These are phyloP conservation scores for Cynaeus angustus DNA, from an alignment of 2,888 invertebrate genomes.

Conservation along the genomic window DNA sequence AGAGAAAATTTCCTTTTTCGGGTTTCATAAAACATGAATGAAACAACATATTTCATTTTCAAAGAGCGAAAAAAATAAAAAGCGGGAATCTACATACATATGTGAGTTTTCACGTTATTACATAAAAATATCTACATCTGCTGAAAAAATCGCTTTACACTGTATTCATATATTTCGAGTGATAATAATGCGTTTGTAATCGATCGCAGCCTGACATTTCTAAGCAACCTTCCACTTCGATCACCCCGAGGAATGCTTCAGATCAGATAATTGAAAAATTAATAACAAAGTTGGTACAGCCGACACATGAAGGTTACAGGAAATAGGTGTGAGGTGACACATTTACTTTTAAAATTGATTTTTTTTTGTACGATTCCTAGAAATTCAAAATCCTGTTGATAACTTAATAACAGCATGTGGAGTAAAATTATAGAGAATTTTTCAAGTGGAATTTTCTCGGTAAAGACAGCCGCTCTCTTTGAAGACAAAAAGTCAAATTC, in stretches of 20 bases:
- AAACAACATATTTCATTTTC: slow-evolving; percentile 22
- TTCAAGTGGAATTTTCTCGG: slow-evolving; percentile 13
- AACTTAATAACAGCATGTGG: slow-evolving; percentile 24
- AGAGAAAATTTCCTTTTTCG: slow-evolving; percentile 11
- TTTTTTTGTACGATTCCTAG: slow-evolving; percentile 12
- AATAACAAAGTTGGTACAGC: slow-evolving; percentile 12
- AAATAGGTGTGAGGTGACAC: slow-evolving; percentile 22
- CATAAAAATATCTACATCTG: neutral
- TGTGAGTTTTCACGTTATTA: slow-evolving; percentile 7
- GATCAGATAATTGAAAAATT: slow-evolving; percentile 27
- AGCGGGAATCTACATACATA: slow-evolving; percentile 16
- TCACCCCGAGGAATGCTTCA: slow-evolving; percentile 16
- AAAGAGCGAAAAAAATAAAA: slow-evolving; percentile 24
- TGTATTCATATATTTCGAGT: neutral
- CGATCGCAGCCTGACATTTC: slow-evolving; percentile 9
- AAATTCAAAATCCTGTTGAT: slow-evolving; percentile 12
- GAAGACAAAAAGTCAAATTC: slow-evolving; percentile 33
- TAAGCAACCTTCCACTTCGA: slow-evolving; percentile 8
- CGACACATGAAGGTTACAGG: slow-evolving; percentile 11
- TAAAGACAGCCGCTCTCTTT: slow-evolving; percentile 17
- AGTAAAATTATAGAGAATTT: slow-evolving; percentile 30
- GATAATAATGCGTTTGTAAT: neutral
- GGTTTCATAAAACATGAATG: slow-evolving; percentile 30
- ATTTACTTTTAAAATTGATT: slow-evolving; percentile 20
- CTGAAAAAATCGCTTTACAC: slow-evolving; percentile 19